These are phyloP conservation scores for Recurvirostra avosetta DNA, from an alignment of 2,113 vertebrate species.

Conservation along the genomic window DNA sequence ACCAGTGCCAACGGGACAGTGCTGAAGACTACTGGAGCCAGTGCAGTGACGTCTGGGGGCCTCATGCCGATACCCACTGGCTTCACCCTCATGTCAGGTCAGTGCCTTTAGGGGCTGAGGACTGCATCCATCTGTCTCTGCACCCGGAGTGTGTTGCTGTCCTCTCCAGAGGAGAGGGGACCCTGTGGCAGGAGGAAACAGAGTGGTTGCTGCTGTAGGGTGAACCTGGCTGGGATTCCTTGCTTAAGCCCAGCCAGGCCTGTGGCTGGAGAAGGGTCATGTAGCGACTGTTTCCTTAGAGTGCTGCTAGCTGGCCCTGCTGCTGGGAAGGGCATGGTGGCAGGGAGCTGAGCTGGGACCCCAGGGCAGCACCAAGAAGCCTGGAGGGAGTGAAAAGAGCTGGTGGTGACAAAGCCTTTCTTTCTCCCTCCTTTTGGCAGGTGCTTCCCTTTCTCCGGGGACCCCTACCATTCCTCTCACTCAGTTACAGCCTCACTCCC, in stretches of 20 bases:
- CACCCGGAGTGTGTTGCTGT: background rate
- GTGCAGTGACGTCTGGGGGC: constrained; percentile 79
- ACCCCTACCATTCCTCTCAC: constrained; percentile 79
- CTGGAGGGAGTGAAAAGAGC: constrained; percentile 41
- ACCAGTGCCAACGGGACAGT: constrained; percentile 93
- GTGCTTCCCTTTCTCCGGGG: constrained; percentile 77
- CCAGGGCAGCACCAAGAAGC: background rate
- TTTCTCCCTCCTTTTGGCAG: constrained; percentile 66
- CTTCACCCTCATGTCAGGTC: constrained; percentile 98
- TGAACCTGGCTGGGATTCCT: background rate
- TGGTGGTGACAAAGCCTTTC: constrained; percentile 35
- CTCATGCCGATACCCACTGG: constrained; percentile 93
- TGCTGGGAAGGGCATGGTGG: constrained; percentile 9
- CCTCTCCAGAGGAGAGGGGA: background rate
- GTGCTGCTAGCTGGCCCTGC: background rate
- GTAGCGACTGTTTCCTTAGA: background rate
- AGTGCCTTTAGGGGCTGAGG: constrained; percentile 22
- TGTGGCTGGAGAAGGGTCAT: background rate
- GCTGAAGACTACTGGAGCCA: constrained; percentile 86
- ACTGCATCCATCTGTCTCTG: fast-evolving
- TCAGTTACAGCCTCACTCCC: constrained; percentile 79
- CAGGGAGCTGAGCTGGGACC: constrained; percentile 22
- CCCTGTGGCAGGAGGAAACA: background rate
- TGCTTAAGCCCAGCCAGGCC: background rate
- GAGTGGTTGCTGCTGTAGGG: background rate